Conservation (phyloP, 2,797 vertebrate species). For the Onychomys torridus region DNA sequence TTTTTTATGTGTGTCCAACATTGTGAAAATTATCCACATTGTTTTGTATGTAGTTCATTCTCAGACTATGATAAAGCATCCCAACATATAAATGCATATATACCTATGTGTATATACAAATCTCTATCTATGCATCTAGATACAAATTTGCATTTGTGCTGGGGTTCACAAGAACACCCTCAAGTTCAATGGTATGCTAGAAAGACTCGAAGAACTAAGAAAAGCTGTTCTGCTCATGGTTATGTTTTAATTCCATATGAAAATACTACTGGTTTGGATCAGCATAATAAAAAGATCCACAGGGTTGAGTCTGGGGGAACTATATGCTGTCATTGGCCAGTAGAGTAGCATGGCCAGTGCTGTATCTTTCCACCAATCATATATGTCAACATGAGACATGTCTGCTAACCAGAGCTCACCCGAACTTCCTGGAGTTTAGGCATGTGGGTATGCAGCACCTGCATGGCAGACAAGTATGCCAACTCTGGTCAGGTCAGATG, state of each 20-base stretch:
- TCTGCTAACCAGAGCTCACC: not conserved
- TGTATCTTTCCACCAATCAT: not conserved
- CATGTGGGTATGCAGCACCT: not conserved
- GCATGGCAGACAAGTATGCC: not conserved
- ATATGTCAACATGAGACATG: not conserved
- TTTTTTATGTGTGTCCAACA: not conserved
- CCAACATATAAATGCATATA: not conserved
- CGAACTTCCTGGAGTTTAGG: not conserved
- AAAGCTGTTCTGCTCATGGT: not conserved
- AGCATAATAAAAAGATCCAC: not conserved
- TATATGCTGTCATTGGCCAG: not conserved
- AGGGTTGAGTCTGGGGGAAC: not conserved
- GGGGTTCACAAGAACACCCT: not conserved
- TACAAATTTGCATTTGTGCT: not conserved
- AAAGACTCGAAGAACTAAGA: conserved; percentile 33
- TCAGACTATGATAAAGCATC: not conserved
- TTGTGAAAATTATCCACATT: not conserved
- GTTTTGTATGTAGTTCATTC: not conserved
- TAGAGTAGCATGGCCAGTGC: not conserved
- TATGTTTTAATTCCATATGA: not conserved
- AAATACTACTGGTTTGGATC: not conserved
- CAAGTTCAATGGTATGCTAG: not conserved
- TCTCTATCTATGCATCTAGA: not conserved
- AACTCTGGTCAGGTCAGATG: not conserved
- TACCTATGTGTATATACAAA: not conserved